Evolutionary conservation across 2,888 invertebrate genomes (phyloP), one percentile per base, ranked within the genome.

Genomic region (Euzophera pinguis): DNA sequence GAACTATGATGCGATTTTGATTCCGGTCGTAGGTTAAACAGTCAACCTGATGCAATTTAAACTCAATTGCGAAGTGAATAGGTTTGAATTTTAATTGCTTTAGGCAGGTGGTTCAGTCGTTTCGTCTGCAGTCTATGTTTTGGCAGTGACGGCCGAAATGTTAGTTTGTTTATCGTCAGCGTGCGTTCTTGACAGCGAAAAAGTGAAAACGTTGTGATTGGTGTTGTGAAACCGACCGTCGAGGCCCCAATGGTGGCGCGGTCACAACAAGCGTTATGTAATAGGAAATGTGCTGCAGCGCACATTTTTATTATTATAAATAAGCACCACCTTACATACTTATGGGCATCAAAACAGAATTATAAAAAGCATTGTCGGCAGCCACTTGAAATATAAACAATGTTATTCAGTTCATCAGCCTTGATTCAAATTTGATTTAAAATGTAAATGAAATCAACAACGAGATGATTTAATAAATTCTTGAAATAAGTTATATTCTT

Each of bases 151-250:
- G 86, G 86, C 83, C 84, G 78, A 86, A 88, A 87, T 84, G 85
- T 84, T 86, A 83, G 87, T 88, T 88, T 88, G 87, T 89, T 89
- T 89, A 87, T 88, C 88, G 85, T 80, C 84, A 73, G 79, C 75
- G 75, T 72, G 85, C 88, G 89, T 85, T 88, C 90, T 89, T 90
- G 89, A 89, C 90, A 89, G 88, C 87, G 86, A 90, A 90, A 89
- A 90, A 90, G 90, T 90, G 90, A 90, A 90, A 89, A 89, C 89
- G 85, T 78, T 77, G 83, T 81, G 81, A 81, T 78, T 83, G 84
- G 65, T 72, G 80, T 89, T 89, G 87, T 81, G 89, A 87, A 88
- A 89, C 81, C 79, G 74, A 77, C 78, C 78, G 78, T 65, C 69
- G 73, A 67, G 70, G 78, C 77, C 71, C 68, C 77, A 71, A 71